Base-by-base conservation (phyloP, 1,140 invertebrate species). In the Hycleus phaleratus region DNA sequence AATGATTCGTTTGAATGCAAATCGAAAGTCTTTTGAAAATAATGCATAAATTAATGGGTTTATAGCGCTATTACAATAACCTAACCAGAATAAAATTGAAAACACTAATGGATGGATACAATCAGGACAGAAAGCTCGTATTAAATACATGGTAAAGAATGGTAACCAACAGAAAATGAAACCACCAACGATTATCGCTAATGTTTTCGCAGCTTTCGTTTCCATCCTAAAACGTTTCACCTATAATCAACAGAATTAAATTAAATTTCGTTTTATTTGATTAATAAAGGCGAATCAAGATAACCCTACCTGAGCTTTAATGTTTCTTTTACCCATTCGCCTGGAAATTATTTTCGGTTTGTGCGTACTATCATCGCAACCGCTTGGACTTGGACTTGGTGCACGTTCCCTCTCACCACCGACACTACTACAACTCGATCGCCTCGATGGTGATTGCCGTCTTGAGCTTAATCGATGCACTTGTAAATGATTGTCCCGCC, bases 21-120 rank as follows among this genome's bases (percentile, higher is more conserved):
- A 88, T 60, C 91, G 83, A 73, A 95, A 97, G 73, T 94, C 91
- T 72, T 91, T 90, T 65, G 90, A 93, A 74, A 95, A 95, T 46
- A 94, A 80, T 5, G 91, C 92, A 71, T 95, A 97, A 61, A 93
- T 91, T 65, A 90, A 83, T 1, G 94, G 95, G 73, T 97, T 97
- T 58, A 95, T 87, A 24, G 93, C 93, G 8, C 90, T 95, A 74
- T 98, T 98, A 72, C 92, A 93, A 73, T 98, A 98, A 2, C 95
- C 95, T 25, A 98, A 80, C 94, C 95, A 98, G 75, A 97, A 97
- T 5, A 97, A 82, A 1, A 97, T 83, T 42, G 89, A 94, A 75
- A 97, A 94, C 38, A 93, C 76, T 44, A 90, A 79, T 1, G 85
- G 82, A 51, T 87, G 82, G 38, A 93, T 90, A 72, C 88, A 92